These are phyloP conservation scores for Coregonus clupeaformis DNA, from an alignment of 2,113 vertebrate species.

Conservation along the genomic window DNA sequence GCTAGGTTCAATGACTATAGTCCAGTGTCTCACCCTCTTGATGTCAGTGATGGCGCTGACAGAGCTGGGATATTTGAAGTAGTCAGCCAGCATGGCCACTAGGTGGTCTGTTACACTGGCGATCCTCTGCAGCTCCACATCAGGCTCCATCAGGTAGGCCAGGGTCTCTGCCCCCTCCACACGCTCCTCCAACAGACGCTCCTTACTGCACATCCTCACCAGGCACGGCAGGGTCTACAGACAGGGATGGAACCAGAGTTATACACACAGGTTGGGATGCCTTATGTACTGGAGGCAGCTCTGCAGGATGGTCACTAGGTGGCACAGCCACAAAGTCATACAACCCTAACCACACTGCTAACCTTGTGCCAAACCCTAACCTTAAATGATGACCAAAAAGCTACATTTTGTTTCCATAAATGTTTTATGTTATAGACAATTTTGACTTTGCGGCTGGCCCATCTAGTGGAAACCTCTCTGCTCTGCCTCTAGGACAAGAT, in stretches of 20 bases:
- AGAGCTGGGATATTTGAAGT: conserved; percentile 99
- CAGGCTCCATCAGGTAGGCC: conserved; percentile 95
- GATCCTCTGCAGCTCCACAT: conserved; percentile 94
- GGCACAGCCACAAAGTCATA: too few species aligned
- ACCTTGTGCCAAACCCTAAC: too few species aligned
- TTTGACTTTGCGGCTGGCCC: too few species aligned
- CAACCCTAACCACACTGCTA: too few species aligned
- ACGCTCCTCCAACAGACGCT: conserved; percentile 91
- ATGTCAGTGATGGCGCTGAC: conserved; percentile 98
- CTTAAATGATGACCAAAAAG: too few species aligned
- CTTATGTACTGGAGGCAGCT: too few species aligned
- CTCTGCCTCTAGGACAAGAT: too few species aligned
- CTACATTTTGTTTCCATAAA: too few species aligned
- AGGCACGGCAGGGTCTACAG: conserved; percentile 91
- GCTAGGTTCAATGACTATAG: not conserved
- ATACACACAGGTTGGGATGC: too few species aligned
- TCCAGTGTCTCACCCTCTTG: conserved; percentile 86
- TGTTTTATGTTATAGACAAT: too few species aligned
- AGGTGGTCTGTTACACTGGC: conserved; percentile 97
- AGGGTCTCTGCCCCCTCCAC: conserved; percentile 96
- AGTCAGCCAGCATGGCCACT: conserved; percentile 95
- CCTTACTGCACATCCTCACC: conserved; percentile 98
- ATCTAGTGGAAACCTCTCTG: too few species aligned
- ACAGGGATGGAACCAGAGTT: not conserved
- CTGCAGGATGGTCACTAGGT: too few species aligned